Evolutionary conservation across 2,113 vertebrate genomes (phyloP).

Genomic region (Anas platyrhynchos): DNA sequence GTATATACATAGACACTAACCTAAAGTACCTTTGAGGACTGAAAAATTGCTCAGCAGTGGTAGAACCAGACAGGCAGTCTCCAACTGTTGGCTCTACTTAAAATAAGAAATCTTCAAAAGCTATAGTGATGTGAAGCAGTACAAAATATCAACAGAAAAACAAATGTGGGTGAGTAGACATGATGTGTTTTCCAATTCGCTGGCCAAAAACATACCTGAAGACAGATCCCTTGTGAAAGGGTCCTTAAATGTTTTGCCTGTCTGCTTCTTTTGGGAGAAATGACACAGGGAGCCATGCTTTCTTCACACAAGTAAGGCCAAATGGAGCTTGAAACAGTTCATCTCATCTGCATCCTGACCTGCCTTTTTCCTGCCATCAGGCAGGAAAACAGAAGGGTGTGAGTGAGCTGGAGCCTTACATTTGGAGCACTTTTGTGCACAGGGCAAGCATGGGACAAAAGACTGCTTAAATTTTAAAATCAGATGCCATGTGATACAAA

Average conservation of each 20-base stretch:
- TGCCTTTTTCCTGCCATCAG: background rate
- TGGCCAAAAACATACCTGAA: background rate
- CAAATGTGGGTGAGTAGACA: background rate
- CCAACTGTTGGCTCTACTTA: background rate
- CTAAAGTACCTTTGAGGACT: slow-evolving; percentile 9
- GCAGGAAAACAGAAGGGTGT: background rate
- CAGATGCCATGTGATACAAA: background rate
- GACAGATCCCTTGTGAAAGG: background rate
- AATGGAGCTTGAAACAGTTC: background rate
- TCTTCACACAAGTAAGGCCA: background rate
- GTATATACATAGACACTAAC: background rate
- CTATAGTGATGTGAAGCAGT: background rate
- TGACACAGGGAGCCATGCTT: background rate
- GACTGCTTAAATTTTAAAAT: background rate
- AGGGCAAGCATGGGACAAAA: background rate
- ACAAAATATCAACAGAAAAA: background rate
- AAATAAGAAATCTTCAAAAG: slow-evolving; percentile 40
- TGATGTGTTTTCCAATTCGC: background rate
- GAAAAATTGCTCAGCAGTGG: background rate
- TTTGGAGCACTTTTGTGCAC: background rate
- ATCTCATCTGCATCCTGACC: background rate
- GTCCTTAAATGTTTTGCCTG: background rate
- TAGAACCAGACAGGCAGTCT: slow-evolving; percentile 36
- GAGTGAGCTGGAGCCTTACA: background rate
- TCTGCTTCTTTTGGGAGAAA: background rate